These are phyloP conservation scores for Drosophila hydei DNA, from an alignment of 1,140 invertebrate species.

Conservation along the genomic window DNA sequence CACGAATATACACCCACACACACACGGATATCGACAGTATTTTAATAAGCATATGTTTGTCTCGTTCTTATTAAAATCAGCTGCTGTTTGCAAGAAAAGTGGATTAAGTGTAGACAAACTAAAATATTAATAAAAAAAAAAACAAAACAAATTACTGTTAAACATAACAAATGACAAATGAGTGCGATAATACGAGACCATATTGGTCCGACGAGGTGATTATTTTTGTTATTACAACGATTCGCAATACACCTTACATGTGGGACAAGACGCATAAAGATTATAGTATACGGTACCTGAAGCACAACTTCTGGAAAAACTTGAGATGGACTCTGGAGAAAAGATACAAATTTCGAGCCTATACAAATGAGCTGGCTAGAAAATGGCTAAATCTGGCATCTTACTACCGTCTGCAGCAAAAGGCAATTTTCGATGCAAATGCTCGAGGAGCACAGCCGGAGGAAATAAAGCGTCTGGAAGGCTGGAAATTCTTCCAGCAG, in stretches of 20 bases:
- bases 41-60: constrained; percentile 34
- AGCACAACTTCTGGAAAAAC: constrained; percentile 47
- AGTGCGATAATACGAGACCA: constrained; percentile 21
- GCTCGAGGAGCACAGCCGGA: constrained; percentile 36
- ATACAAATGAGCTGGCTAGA: constrained; percentile 37
- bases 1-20: too few relatives aligned
- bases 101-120: constrained; percentile 28
- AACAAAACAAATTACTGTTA: constrained; percentile 7
- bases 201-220: constrained; percentile 44
- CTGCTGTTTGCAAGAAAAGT: constrained; percentile 25
- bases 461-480: constrained; percentile 35
- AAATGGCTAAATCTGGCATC: constrained; percentile 40
- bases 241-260: constrained; percentile 43
- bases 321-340: constrained; percentile 39
- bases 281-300: constrained; percentile 38
- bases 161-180: constrained; percentile 20
- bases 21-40: constrained; percentile 26
- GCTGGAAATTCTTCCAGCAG: constrained; percentile 42
- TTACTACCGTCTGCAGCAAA: constrained; percentile 40
- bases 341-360: constrained; percentile 36
- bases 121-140: constrained; percentile 14
- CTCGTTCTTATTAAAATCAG: constrained; percentile 31
- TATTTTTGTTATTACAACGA: constrained; percentile 35
- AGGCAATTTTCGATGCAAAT: constrained; percentile 38
- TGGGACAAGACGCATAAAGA: constrained; percentile 45